Evolutionary conservation across 2,113 vertebrate genomes (phyloP).

Genomic region (Sphyrna mokarran): DNA sequence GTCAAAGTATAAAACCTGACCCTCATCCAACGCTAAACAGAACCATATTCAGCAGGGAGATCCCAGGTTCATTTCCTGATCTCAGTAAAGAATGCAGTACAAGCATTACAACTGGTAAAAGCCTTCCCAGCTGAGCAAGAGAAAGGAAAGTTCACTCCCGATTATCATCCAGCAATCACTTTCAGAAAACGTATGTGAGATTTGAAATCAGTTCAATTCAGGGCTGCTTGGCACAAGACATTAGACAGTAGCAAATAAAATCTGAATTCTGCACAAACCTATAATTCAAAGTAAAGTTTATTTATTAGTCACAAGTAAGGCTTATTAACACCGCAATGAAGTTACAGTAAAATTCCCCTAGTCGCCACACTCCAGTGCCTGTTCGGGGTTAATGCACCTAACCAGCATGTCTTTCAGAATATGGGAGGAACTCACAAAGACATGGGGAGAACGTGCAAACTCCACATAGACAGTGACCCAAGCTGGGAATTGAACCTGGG

Average conservation of each 20-base stretch:
- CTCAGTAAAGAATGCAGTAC: not conserved
- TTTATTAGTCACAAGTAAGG: too few relatives aligned
- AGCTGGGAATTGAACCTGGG: too few relatives aligned
- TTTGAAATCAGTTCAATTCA: not conserved
- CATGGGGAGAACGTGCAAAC: too few relatives aligned
- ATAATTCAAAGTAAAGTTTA: too few relatives aligned
- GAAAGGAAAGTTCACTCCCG: not conserved
- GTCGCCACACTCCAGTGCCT: too few relatives aligned
- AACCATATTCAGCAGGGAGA: not conserved
- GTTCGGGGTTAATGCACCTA: too few relatives aligned
- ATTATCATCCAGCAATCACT: not conserved
- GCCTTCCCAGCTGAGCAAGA: not conserved
- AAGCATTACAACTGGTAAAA: not conserved
- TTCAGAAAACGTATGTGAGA: not conserved
- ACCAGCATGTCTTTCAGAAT: too few relatives aligned
- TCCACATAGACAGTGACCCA: too few relatives aligned
- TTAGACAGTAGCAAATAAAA: not conserved
- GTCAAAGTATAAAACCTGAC: not conserved
- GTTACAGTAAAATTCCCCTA: too few relatives aligned
- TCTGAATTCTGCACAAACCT: not conserved
- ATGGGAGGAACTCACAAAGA: too few relatives aligned
- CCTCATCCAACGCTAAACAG: not conserved
- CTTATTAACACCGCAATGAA: too few relatives aligned
- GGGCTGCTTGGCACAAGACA: not conserved
- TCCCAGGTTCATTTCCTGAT: not conserved